Conservation (phyloP, 2,113 vertebrate species). For the human (Homo sapiens) region GRCh38 chr17:55323501-55324000, state of each 20-base stretch:
- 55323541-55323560: conserved; percentile 37
- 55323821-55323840: conserved; percentile 9
- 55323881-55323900: background rate
- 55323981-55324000: background rate
- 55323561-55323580: conserved; percentile 80
- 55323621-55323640: background rate
- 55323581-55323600: conserved; percentile 69
- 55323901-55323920: background rate
- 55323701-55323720: background rate
- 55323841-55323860: conserved; percentile 43
- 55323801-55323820: conserved; percentile 24
- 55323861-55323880: conserved; percentile 41
- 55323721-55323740: background rate
- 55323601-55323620: conserved; percentile 85
- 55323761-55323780: background rate
- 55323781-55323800: background rate
- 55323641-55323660: background rate
- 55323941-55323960: background rate
- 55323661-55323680: background rate
- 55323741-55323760: conserved; percentile 24
- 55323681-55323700: background rate
- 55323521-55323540: conserved; percentile 33
- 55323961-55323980: background rate
- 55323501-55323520: conserved; percentile 19
- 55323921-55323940: background rate